A percentile compares a stretch with the other conserved stretches of the same genome.
These are phyloP conservation scores for Atopsyche davidsoni DNA, from an alignment of 1,140 invertebrate species.

Conservation along the genomic window DNA sequence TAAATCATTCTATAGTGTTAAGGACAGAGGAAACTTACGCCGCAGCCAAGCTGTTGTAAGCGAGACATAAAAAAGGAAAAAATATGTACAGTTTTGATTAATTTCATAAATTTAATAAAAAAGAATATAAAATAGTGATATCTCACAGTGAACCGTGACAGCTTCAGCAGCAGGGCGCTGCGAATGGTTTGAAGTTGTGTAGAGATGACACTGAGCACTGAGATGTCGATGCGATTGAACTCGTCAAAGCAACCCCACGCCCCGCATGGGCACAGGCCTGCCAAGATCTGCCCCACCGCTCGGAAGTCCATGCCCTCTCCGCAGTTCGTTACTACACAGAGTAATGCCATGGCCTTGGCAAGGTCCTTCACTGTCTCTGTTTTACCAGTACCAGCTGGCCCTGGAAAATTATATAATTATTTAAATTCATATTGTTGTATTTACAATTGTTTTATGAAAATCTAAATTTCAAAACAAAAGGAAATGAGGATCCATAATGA, in stretches of 20 bases:
- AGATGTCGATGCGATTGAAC: slow-evolving; percentile 86
- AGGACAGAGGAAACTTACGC: no score
- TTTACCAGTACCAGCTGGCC: slow-evolving; percentile 81
- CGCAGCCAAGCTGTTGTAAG: no score
- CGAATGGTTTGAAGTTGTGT: slow-evolving; percentile 84
- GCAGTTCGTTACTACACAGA: slow-evolving; percentile 89
- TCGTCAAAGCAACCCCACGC: slow-evolving; percentile 90
- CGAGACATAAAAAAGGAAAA: no score
- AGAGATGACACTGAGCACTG: slow-evolving; percentile 85
- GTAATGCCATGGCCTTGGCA: slow-evolving; percentile 77
- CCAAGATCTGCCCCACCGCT: slow-evolving; percentile 78
- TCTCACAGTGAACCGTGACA: slow-evolving; percentile 65
- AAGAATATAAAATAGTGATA: no score
- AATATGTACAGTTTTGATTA: no score
- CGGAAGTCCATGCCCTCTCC: slow-evolving; percentile 87
- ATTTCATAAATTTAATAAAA: no score
- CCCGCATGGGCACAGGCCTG: slow-evolving; percentile 73
- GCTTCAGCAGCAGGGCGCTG: slow-evolving; percentile 68
- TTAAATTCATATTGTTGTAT: no score
- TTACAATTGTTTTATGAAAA: no score
- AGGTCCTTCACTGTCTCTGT: slow-evolving; percentile 88
- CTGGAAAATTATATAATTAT: slow-evolving; percentile 35
- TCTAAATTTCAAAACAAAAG: no score
- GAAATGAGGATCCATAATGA: no score
- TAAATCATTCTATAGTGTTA: no score